phyloP scores from a whole-genome alignment of 1,140 invertebrate genomes.

The Meloidogyne chitwoodi region DNA sequence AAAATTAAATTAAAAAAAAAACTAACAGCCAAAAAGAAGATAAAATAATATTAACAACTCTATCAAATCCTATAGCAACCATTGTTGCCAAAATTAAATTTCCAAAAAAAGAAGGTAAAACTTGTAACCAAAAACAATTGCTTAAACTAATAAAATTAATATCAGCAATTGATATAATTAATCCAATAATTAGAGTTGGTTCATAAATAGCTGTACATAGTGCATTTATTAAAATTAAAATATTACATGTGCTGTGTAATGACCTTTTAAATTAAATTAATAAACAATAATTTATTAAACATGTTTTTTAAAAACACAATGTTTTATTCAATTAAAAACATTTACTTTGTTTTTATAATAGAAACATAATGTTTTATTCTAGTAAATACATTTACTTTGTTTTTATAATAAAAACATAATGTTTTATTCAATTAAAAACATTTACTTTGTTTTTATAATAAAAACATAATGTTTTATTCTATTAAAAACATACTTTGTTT shows the following conservation, averaged over 20 bases:
- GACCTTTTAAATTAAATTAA: background rate
- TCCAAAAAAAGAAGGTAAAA: slow-evolving; percentile 4
- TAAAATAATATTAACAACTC: background rate
- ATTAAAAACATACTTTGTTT: slow-evolving; percentile 18
- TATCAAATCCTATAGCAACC: slow-evolving; percentile 7
- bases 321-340: no score
- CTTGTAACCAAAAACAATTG: slow-evolving; percentile 12
- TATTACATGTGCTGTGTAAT: background rate
- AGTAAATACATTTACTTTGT: no score
- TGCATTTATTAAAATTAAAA: background rate
- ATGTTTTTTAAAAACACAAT: no score
- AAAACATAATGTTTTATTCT: no score
- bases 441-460: no score
- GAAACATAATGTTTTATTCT: no score
- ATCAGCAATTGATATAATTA: background rate
- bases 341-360: no score
- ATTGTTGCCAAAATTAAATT: slow-evolving; percentile 7
- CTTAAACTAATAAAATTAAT: background rate
- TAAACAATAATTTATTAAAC: no score
- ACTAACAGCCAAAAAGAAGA: background rate
- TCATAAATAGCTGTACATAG: background rate
- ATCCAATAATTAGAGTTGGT: background rate
- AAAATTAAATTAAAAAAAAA: background rate
- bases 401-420: no score
- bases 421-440: no score